A percentile compares a stretch with the other conserved stretches of the same genome.
Conservation (phyloP, 2,113 vertebrate species). For the Platanista minor region DNA sequence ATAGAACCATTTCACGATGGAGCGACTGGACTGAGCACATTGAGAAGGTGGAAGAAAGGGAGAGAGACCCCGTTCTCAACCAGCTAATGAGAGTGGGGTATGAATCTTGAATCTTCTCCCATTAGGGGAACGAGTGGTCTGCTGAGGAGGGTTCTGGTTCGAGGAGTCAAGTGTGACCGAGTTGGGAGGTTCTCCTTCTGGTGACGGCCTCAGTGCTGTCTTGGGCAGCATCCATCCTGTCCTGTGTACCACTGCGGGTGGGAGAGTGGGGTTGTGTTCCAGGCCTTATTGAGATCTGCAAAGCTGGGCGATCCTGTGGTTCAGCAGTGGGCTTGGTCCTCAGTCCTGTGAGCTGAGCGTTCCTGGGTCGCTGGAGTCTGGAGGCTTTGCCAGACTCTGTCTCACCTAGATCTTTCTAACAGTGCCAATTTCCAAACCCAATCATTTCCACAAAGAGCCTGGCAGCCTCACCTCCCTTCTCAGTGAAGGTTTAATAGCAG, state of each 20-base stretch:
- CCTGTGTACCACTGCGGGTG: neutral
- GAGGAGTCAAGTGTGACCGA: neutral
- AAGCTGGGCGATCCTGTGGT: neutral
- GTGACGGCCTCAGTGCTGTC: neutral
- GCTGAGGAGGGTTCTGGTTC: neutral
- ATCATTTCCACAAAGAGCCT: conserved; percentile 53
- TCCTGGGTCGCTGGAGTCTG: conserved; percentile 1
- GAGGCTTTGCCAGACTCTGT: conserved; percentile 45
- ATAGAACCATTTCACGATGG: neutral
- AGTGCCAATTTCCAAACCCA: conserved; percentile 52
- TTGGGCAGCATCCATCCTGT: neutral
- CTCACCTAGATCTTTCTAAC: conserved; percentile 50
- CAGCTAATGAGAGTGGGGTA: rapidly evolving
- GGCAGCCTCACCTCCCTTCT: conserved; percentile 48
- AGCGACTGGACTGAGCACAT: neutral
- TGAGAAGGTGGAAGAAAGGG: neutral
- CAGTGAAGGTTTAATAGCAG: conserved; percentile 65
- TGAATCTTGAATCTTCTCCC: neutral
- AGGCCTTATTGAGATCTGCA: neutral
- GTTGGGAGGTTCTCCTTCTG: neutral
- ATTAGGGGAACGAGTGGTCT: neutral
- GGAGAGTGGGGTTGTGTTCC: neutral
- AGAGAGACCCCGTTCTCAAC: neutral
- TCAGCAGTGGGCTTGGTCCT: neutral
- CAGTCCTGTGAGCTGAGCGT: neutral